Conservation (phyloP, 2,888 invertebrate genomes). For the Creontiades dilutus region DNA sequence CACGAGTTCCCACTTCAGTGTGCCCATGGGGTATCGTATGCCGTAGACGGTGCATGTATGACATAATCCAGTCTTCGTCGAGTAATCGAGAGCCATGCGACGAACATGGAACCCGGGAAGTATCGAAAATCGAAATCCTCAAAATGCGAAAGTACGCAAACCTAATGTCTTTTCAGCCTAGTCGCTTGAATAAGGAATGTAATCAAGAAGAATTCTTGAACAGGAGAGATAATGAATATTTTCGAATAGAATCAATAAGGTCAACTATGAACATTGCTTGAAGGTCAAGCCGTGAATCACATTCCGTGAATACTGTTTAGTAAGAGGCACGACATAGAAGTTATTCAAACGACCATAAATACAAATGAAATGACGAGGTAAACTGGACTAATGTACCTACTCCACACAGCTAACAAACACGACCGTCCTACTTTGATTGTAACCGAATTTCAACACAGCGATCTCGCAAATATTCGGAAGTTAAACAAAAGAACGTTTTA, state of each 20-base stretch:
- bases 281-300: too few relatives aligned
- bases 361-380: not conserved
- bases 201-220: too few relatives aligned
- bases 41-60: slow-evolving; percentile 50
- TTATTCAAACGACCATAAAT: not conserved
- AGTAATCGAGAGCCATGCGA: slow-evolving; percentile 56
- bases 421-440: too few relatives aligned
- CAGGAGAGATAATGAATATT: too few relatives aligned
- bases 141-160: not conserved
- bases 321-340: not conserved
- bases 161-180: not conserved
- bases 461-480: not conserved
- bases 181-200: not conserved
- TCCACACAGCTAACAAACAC: too few relatives aligned
- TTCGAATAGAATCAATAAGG: too few relatives aligned
- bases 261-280: too few relatives aligned
- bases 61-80: slow-evolving; percentile 37
- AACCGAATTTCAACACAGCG: not conserved
- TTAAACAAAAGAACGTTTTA: not conserved
- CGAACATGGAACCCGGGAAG: not conserved
- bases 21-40: slow-evolving; percentile 43
- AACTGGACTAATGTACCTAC: not conserved
- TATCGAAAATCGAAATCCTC: not conserved
- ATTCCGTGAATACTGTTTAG: too few relatives aligned
- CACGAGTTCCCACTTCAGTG: slow-evolving; percentile 57